phyloP scores from a whole-genome alignment of 2,113 vertebrate genomes.

The Thinocorus orbignyianus region DNA sequence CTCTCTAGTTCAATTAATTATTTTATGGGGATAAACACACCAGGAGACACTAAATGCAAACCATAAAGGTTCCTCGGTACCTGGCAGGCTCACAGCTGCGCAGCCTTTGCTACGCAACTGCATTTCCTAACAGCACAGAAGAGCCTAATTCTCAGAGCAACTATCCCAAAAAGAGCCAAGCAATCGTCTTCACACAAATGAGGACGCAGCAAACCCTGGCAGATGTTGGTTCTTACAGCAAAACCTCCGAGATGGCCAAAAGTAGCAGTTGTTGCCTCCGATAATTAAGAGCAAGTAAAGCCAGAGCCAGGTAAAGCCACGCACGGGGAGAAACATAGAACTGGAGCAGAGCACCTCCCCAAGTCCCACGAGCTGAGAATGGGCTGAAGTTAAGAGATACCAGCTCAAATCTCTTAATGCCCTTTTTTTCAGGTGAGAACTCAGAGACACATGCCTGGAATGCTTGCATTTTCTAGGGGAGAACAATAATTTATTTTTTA shows the following conservation, averaged over 20 bases:
- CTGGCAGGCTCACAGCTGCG: background rate
- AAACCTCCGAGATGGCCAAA: background rate
- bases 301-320: background rate
- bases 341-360: rapidly evolving
- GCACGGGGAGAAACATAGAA: background rate
- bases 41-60: background rate
- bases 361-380: rapidly evolving
- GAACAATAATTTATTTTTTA: background rate
- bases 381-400: background rate
- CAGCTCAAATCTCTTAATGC: background rate
- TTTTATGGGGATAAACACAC: constrained; percentile 36
- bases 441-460: background rate
- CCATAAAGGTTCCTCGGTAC: background rate
- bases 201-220: background rate
- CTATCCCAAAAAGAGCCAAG: background rate
- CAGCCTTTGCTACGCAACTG: background rate
- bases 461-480: background rate
- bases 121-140: background rate
- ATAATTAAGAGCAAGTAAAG: too few species aligned
- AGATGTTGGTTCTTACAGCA: background rate
- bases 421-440: background rate
- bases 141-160: background rate
- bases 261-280: background rate
- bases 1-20: constrained; percentile 19
- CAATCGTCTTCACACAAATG: background rate